Percentiles rank a stretch among this genome's conserved stretches.
phyloP scores from a whole-genome alignment of 1,140 invertebrate genomes.

The Neodiprion virginianus region DNA sequence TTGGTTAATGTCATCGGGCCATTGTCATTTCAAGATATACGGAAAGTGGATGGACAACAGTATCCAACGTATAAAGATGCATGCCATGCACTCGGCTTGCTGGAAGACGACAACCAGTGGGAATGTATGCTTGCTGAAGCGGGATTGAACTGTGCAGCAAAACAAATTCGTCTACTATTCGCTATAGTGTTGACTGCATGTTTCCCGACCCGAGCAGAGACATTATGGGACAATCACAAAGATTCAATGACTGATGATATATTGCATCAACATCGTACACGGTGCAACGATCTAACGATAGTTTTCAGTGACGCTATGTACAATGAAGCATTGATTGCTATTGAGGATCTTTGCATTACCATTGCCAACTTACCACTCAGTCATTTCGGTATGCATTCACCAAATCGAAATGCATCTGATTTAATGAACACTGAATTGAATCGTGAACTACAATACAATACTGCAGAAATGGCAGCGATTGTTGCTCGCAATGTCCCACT shows the following conservation, averaged over 20 bases:
- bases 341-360: conserved; percentile 26
- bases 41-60: conserved; percentile 45
- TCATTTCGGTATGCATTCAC: conserved; percentile 26
- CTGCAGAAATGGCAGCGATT: background rate
- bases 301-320: conserved; percentile 17
- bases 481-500: conserved; percentile 9
- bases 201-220: conserved; percentile 12
- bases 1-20: conserved; percentile 51
- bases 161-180: background rate
- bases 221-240: conserved; percentile 31
- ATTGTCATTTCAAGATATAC: conserved; percentile 49
- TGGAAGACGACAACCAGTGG: conserved; percentile 48
- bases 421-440: conserved; percentile 1
- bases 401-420: conserved; percentile 16
- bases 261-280: conserved; percentile 9
- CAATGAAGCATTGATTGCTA: conserved; percentile 25
- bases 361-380: conserved; percentile 23
- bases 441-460: conserved; percentile 14
- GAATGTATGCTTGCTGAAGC: conserved; percentile 20
- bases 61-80: conserved; percentile 32
- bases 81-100: conserved; percentile 35
- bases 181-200: conserved; percentile 15
- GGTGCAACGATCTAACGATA: background rate
- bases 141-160: background rate
- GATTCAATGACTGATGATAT: conserved; percentile 27